Evolutionary conservation across 2,888 invertebrate species (phyloP), one percentile per base, ranked within the genome.

Genomic region (Philonicus albiceps): DNA sequence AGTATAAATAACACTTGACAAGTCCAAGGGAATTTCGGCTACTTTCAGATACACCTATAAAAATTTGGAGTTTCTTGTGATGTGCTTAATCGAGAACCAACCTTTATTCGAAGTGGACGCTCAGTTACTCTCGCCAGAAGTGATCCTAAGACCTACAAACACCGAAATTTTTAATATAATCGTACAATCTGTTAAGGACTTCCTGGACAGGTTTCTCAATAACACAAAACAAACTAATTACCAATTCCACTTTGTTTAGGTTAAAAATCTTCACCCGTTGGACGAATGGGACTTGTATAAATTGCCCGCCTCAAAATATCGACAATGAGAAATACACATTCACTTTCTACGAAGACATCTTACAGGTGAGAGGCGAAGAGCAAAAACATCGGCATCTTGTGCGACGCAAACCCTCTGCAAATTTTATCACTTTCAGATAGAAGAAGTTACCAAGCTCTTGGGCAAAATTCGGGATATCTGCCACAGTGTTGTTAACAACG

Each of bases 31-130:
- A 43, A 43, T 16, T 53, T 76, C 86, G 86, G 53, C 86, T 11
- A 72, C 72, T 87, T 88, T 37, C 89, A 94, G 95, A 84, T 93
- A 96, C 91, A 94, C 95, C 0, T 91, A 95, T 40, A 94, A 93
- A 87, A 98, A 97, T 90, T 91, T 98, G 87, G 94, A 95, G 89
- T 92, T 93, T 34, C 96, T 96, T 90, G 95, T 95, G 88, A 91
- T 92, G 1, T 93, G 93, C 87, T 91, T 96, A 64, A 93, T 93
- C 49, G 93, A 92, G 0, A 40, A 75, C 13, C 93, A 91, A 64
- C 94, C 96, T 0, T 91, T 97, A 89, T 98, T 98, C 90, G 95
- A 96, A 93, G 95, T 98, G 6, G 96, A 97, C 89, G 96, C 96
- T 0, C 92, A 95, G 0, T 93, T 98, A 0, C 93, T 95, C 0